phyloP scores from a whole-genome alignment of 2,113 vertebrate genomes.

The Sebastes schlegelii region DNA sequence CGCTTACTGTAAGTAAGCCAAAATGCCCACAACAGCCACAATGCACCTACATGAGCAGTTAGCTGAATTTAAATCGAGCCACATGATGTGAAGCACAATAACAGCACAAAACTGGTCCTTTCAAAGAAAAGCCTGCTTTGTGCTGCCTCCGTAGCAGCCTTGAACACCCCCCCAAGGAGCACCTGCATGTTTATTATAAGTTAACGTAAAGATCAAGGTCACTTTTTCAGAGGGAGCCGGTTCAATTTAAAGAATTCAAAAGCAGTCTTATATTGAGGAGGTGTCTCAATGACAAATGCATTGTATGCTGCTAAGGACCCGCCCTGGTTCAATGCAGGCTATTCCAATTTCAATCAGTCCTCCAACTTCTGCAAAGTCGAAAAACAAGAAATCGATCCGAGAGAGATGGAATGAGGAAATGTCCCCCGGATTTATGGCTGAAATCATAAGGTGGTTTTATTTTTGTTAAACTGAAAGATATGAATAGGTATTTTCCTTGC shows the following conservation, averaged over 20 bases:
- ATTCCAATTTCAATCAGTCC: constrained; percentile 55
- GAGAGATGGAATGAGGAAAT: constrained; percentile 49
- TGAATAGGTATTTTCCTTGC: constrained; percentile 40
- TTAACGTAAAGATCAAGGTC: constrained; percentile 53
- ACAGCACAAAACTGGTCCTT: constrained; percentile 7
- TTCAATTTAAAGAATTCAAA: constrained; percentile 43
- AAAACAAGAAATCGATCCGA: constrained; percentile 60
- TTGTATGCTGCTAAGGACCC: constrained; percentile 26
- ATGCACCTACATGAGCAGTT: background rate
- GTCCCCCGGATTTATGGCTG: constrained; percentile 46
- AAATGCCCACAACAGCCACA: background rate
- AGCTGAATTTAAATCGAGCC: constrained; percentile 8
- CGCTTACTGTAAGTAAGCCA: background rate
- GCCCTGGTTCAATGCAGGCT: constrained; percentile 25
- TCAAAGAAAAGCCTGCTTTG: constrained; percentile 14
- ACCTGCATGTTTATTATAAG: constrained; percentile 31
- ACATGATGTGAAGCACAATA: constrained; percentile 8
- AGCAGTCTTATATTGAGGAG: background rate
- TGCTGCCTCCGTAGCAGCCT: constrained; percentile 22
- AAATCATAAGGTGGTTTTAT: background rate
- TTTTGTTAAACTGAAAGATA: constrained; percentile 27
- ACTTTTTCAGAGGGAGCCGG: background rate
- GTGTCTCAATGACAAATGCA: constrained; percentile 51
- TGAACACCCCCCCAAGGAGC: background rate
- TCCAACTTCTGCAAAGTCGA: constrained; percentile 54